Evolutionary conservation across 1,140 invertebrate species (phyloP).

Genomic region (Mya arenaria): DNA sequence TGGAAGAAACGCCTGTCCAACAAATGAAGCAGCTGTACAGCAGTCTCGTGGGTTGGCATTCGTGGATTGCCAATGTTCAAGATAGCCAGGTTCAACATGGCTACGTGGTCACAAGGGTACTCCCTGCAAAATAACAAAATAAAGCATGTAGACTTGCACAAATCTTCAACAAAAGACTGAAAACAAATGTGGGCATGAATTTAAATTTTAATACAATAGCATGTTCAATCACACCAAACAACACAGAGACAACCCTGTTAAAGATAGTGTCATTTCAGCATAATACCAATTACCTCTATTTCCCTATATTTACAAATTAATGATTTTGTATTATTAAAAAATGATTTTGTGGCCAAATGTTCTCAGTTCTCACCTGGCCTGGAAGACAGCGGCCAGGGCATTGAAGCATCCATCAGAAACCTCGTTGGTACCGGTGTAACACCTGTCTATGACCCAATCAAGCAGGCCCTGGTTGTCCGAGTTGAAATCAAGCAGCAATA

Average conservation of each 20-base stretch:
- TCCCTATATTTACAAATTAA: too few species aligned
- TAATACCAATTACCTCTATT: neutral
- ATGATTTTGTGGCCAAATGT: too few species aligned
- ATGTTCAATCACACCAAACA: neutral
- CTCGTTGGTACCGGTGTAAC: constrained; percentile 94
- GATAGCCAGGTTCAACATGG: constrained; percentile 98
- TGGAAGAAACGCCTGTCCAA: constrained; percentile 96
- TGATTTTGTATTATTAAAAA: too few species aligned
- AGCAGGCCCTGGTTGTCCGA: constrained; percentile 95
- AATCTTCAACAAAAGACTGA: neutral
- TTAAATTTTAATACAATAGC: neutral
- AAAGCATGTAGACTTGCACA: neutral
- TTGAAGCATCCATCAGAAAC: constrained; percentile 98
- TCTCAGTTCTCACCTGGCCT: constrained; percentile 96
- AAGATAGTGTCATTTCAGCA: neutral
- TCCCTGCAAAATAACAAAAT: constrained; percentile 86
- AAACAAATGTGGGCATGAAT: neutral
- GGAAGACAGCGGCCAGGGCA: constrained; percentile 97
- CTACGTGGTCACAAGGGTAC: constrained; percentile 99
- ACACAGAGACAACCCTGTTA: neutral
- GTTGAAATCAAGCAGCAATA: constrained; percentile 97
- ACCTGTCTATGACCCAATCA: constrained; percentile 98
- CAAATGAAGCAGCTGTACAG: constrained; percentile 95
- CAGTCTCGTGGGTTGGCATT: constrained; percentile 94
- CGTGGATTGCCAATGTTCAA: constrained; percentile 97